These are phyloP conservation scores for Netelia inedita DNA, from an alignment of 2,888 invertebrate species.

Conservation along the genomic window DNA sequence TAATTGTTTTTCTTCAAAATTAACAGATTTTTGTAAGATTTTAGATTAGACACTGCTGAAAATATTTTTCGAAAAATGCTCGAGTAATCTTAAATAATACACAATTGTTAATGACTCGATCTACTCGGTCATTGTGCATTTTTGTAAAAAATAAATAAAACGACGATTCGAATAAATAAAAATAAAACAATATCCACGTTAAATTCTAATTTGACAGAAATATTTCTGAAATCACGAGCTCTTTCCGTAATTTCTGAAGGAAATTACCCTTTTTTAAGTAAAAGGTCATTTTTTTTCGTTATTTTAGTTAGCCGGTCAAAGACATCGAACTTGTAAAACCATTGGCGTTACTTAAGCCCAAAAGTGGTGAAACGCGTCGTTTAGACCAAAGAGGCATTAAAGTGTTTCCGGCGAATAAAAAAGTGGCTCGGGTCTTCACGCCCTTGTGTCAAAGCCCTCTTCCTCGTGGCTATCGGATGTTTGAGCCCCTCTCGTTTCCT, in stretches of 20 bases:
- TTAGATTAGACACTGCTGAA: no score
- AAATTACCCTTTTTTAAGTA: background rate
- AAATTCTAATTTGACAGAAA: no score
- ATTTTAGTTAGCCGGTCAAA: background rate
- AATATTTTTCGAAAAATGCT: no score
- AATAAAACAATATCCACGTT: no score
- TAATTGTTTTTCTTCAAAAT: no score
- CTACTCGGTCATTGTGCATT: no score
- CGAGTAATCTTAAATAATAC: no score
- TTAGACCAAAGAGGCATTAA: background rate
- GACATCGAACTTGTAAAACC: background rate
- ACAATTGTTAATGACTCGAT: no score
- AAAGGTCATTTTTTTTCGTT: background rate
- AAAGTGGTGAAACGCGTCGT: background rate
- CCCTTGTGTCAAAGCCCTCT: background rate
- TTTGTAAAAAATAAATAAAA: no score
- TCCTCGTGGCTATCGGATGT: background rate
- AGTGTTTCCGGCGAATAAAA: slow-evolving; percentile 54
- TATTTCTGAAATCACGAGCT: no score
- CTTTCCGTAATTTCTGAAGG: background rate
- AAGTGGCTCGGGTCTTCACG: slow-evolving; percentile 30
- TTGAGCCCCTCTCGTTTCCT: slow-evolving; percentile 16
- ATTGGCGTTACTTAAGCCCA: background rate
- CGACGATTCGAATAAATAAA: no score
- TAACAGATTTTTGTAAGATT: no score